Evolutionary conservation across 2,797 vertebrate genomes (phyloP).

Genomic region (Thamnophis elegans): DNA sequence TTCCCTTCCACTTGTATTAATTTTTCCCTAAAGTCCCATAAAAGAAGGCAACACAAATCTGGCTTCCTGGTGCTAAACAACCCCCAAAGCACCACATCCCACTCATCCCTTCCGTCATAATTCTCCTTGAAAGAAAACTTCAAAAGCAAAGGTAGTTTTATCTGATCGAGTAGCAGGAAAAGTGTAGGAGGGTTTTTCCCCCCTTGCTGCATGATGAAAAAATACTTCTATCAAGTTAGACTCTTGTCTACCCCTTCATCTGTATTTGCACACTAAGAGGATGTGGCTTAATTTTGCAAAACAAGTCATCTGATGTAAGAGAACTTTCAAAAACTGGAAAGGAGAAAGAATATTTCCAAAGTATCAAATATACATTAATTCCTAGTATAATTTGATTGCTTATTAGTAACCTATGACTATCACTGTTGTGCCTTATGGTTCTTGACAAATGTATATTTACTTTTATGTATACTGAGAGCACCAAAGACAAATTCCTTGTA

Average conservation of each 20-base stretch:
- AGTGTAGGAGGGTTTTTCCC: background rate
- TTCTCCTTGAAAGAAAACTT: background rate
- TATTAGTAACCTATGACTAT: too few relatives aligned
- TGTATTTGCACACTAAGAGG: background rate
- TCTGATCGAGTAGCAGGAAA: background rate
- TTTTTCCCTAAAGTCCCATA: background rate
- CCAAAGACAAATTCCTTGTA: too few relatives aligned
- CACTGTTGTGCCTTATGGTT: too few relatives aligned
- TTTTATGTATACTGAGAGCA: too few relatives aligned
- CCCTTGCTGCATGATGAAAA: background rate
- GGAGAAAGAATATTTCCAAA: background rate
- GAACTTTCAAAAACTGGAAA: background rate
- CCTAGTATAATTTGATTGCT: too few relatives aligned
- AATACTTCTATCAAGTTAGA: background rate
- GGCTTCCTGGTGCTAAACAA: too few relatives aligned
- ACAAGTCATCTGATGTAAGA: background rate
- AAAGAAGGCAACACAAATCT: background rate
- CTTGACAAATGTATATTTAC: too few relatives aligned
- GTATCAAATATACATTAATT: too few relatives aligned
- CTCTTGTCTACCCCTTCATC: background rate
- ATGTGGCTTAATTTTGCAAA: background rate
- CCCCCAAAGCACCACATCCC: background rate
- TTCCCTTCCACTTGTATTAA: background rate
- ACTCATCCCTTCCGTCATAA: background rate
- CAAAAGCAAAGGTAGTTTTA: background rate